Base-by-base conservation (phyloP, 2,113 vertebrate genomes). In the Eupsittula cactorum region DNA sequence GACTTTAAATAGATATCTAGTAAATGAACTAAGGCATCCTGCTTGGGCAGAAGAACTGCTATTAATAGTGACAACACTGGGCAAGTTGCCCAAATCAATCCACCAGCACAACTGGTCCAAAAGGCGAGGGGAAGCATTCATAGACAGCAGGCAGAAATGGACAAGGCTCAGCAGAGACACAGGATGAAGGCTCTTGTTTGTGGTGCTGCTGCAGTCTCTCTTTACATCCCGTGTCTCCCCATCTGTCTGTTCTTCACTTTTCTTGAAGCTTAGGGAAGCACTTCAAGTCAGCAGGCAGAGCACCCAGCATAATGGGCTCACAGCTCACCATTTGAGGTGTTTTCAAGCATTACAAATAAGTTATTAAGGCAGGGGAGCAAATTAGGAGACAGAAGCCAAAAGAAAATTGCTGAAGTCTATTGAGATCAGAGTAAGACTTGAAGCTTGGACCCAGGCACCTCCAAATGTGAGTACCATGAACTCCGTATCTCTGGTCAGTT, bases 401-500 rank as follows among this genome's bases (percentile, higher is more conserved):
- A 89, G 4, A 16, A 82, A 82, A 55, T 3, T 53, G 24, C 25
- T 69, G 33, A 90, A 86, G 24, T 11, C 15, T 25, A 75, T 42
- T 31, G 16, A 71, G n/a, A 39, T 16, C 13, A 44, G 25, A 60
- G 13, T 6, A 47, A 77, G 31, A 52, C 37, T 21, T 64, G 13
- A 78, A 37, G 19, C 49, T 44, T 35, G 31, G 49, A 64, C 33
- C 33, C 24, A n/a, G n/a, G 13, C 5, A 68, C 12, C 25, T 80
- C 16, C 4, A 68, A 77, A 15, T 24, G 5, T 16, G 2, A 75
- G 18, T 19, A 49, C 11, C 4, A 11, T 5, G 8, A 93, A 59
- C 23, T 60, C 21, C 2, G 0, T 18, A 19, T 11, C 37, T 85
- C 44, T 7, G 12, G 2, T 76, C 41, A 24, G 6, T 37, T 39